Evolutionary conservation across 2,888 invertebrate genomes (phyloP), one percentile per base, ranked within the genome.

Genomic region (Sipha maydis): DNA sequence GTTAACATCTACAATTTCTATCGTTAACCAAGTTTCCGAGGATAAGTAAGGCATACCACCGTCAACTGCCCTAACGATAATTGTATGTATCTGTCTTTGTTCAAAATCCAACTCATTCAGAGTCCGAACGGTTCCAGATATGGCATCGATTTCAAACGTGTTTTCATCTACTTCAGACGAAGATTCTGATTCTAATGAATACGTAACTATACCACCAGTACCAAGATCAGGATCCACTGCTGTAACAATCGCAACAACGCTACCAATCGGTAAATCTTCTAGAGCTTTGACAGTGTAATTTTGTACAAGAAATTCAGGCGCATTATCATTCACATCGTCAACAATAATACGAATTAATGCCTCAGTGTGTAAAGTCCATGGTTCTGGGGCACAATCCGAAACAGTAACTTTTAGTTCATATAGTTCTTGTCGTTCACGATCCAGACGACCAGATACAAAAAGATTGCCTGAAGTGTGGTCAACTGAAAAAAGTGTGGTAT

Each of bases 1-100:
- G 93, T 99, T 97, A 31, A 98, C 98, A 93, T 99, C 98, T 90
- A 96, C 95, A 90, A 97, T 94, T 92, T 98, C 97, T 85, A 99
- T 94, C 84, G 96, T 94, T 67, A 99, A 94, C 89, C 95, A 94
- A 89, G 97, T 95, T 91, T 96, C 96, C 1, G 97, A 94, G 89
- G 95, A 95, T 90, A 97, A 93, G 8, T 96, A 93, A 0, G 97
- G 97, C 89, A 94, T 94, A 0, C 98, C 99, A 61, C 95, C 94
- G 93, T 99, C 98, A 79, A 94, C 94, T 1, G 97, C 98, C 89
- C 95, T 94, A 88, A 97, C 96, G 85, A 96, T 95, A 90, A 99
- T 93, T 91, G 96, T 97, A 93, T 97, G 97, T 90, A 97, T 95
- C 92, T 97, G 98, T 61, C 96, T 94, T 90, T 95, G 95, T 92